Percentiles rank a stretch among this genome's conserved stretches.
phyloP scores from a whole-genome alignment of 2,888 invertebrate species.

The Cheilosia pagana region DNA sequence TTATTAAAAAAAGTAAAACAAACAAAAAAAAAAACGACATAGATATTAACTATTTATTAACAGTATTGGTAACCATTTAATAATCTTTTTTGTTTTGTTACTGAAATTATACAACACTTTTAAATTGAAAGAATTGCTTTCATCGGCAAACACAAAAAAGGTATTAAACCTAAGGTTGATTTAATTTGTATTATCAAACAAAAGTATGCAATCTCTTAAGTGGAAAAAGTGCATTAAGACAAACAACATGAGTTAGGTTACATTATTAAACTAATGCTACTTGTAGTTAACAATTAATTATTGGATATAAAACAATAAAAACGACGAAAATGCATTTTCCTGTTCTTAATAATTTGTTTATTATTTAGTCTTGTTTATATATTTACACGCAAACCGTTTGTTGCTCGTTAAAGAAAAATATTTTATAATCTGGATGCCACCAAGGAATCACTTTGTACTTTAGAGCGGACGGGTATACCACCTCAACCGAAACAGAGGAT shows the following conservation, averaged over 20 bases:
- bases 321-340: slow-evolving; percentile 21
- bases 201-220: slow-evolving; percentile 61
- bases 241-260: slow-evolving; percentile 67
- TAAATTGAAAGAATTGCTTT: slow-evolving; percentile 21
- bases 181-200: slow-evolving; percentile 47
- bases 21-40: slow-evolving; percentile 38
- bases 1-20: no score
- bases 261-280: slow-evolving; percentile 67
- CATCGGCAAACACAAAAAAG: slow-evolving; percentile 43
- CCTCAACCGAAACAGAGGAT: slow-evolving; percentile 80
- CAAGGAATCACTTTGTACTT: slow-evolving; percentile 86
- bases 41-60: slow-evolving; percentile 60
- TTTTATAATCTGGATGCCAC: slow-evolving; percentile 86
- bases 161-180: slow-evolving; percentile 56
- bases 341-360: slow-evolving; percentile 23
- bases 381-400: slow-evolving; percentile 11
- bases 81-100: slow-evolving; percentile 59
- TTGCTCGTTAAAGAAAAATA: slow-evolving; percentile 67
- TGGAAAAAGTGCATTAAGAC: slow-evolving; percentile 72
- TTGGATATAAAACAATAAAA: slow-evolving; percentile 70
- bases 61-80: slow-evolving; percentile 51
- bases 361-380: background rate
- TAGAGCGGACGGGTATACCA: slow-evolving; percentile 84
- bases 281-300: slow-evolving; percentile 75
- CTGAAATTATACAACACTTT: slow-evolving; percentile 58